Evolutionary conservation across 2,113 vertebrate genomes (phyloP).

Genomic region (Indicator maculatus): DNA sequence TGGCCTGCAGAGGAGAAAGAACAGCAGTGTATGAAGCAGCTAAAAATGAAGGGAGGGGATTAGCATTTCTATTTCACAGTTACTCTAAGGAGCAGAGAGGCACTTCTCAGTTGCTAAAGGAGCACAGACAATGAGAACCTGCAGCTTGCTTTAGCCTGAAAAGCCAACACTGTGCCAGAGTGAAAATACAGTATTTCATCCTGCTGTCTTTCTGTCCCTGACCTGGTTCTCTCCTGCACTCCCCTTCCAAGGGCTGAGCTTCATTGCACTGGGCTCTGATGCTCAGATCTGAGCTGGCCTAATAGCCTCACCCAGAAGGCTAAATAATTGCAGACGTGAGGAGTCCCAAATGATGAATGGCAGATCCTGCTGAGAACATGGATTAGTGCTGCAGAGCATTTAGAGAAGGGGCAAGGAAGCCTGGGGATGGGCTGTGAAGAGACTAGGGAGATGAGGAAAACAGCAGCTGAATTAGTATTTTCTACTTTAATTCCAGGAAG

Average conservation of each 20-base stretch:
- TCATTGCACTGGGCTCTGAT: not conserved
- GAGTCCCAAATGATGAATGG: conserved; percentile 30
- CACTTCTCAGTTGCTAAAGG: not conserved
- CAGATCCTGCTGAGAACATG: conserved; percentile 40
- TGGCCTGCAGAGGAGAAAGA: conserved; percentile 80
- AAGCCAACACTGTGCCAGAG: not conserved
- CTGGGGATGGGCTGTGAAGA: not conserved
- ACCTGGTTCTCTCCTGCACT: not conserved
- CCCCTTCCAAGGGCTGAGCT: not conserved
- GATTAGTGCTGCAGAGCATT: conserved; percentile 49
- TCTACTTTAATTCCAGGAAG: conserved; percentile 22
- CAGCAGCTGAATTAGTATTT: conserved; percentile 2
- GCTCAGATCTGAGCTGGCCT: conserved; percentile 27
- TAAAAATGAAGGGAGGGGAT: not conserved
- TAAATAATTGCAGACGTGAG: not conserved
- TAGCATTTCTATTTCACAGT: not conserved
- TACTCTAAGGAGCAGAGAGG: not conserved
- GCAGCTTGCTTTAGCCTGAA: not conserved
- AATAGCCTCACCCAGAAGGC: conserved; percentile 20
- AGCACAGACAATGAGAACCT: not conserved
- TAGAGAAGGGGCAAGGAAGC: not conserved
- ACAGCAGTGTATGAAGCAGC: not conserved
- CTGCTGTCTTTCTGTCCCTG: not conserved
- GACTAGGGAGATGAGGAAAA: not conserved
- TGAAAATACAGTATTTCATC: not conserved